Conservation (phyloP, 2,888 invertebrate genomes). For the Polymixis flavicincta region DNA sequence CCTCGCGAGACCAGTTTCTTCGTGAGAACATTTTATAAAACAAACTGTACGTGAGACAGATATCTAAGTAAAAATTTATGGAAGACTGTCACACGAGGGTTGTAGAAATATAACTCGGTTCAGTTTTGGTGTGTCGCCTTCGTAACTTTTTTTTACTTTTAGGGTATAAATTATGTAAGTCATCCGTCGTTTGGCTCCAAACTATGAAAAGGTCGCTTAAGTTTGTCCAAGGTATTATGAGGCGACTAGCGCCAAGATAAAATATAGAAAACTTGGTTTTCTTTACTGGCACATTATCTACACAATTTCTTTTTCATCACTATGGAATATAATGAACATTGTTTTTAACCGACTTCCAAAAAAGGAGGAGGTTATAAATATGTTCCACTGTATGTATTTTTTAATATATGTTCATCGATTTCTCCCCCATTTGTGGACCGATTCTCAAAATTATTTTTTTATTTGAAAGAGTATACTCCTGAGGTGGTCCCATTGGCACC, state of each 20-base stretch:
- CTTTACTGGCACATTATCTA: too few species aligned
- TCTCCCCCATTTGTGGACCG: too few species aligned
- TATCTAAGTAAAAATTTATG: constrained; percentile 45
- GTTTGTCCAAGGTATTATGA: neutral
- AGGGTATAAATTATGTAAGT: constrained; percentile 17
- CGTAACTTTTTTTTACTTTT: constrained; percentile 15
- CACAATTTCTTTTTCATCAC: neutral
- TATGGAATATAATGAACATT: neutral
- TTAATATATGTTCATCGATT: too few species aligned
- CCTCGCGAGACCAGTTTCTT: constrained; percentile 38
- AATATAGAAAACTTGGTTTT: neutral
- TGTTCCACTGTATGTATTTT: too few species aligned
- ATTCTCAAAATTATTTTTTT: too few species aligned
- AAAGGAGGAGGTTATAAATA: too few species aligned
- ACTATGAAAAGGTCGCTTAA: constrained; percentile 7
- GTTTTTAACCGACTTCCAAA: too few species aligned
- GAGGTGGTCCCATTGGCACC: too few species aligned
- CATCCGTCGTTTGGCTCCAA: neutral
- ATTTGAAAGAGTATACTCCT: too few species aligned
- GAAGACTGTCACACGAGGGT: constrained; percentile 13
- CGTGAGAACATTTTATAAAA: constrained; percentile 34
- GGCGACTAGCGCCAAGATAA: neutral
- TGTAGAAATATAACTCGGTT: constrained; percentile 11
- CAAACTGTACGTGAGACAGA: constrained; percentile 31
- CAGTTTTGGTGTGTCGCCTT: constrained; percentile 15